phyloP scores from a whole-genome alignment of 2,888 invertebrate species.

The Athalia circularis region DNA sequence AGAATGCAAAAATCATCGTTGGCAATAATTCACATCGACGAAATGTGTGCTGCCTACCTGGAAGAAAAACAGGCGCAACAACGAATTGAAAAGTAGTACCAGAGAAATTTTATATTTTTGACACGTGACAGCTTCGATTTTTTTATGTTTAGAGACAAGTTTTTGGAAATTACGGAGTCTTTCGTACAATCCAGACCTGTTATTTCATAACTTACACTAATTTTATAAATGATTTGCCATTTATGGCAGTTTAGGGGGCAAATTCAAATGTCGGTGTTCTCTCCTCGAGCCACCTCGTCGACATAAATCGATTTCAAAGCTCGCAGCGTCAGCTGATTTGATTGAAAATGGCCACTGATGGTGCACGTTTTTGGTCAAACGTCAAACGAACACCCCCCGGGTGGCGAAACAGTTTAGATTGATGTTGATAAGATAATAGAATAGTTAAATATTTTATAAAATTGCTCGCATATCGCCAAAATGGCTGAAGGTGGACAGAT shows the following conservation, averaged over 20 bases:
- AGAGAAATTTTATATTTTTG: no score
- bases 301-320: conserved; percentile 12
- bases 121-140: no score
- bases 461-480: not conserved
- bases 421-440: not conserved
- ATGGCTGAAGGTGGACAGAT: conserved; percentile 78
- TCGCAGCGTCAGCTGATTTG: conserved; percentile 13
- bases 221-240: no score
- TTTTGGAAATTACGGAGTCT: no score
- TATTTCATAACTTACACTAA: not conserved
- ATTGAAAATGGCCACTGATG: conserved; percentile 19
- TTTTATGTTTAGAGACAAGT: no score
- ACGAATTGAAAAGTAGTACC: no score
- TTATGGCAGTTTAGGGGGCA: not conserved
- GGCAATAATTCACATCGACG: no score
- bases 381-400: conserved; percentile 34
- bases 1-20: no score
- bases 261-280: not conserved
- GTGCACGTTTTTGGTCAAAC: conserved; percentile 31
- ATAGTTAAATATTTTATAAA: not conserved
- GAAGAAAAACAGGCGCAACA: no score
- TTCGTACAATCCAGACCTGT: not conserved
- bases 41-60: no score
- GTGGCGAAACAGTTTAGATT: no score
- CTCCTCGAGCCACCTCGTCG: not conserved